Base-by-base conservation (phyloP, 1,140 invertebrate species). In the Dendrolimus kikuchii region DNA sequence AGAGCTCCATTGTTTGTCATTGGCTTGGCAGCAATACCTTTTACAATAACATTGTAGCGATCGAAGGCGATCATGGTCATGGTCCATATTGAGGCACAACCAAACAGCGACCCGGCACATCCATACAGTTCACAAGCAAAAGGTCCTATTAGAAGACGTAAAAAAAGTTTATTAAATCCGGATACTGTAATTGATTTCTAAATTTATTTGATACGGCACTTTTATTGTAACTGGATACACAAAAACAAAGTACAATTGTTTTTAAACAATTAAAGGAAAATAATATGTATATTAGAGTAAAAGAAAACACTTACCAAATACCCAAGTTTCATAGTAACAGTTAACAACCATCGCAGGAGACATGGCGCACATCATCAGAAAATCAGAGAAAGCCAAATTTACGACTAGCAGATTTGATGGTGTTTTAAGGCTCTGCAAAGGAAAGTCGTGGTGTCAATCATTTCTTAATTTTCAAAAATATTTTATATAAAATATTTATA, bases 41-140 rank as follows among this genome's bases (percentile, higher is more conserved):
- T 94, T 39, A 95, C 94, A 74, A 96, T 96, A 46, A 96, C 95
- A 70, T 95, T 94, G 88, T 96, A 96, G 66, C 95, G 90, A 77
- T 96, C 95, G 58, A 95, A 90, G 45, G 95, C 92, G 59, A 96
- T 95, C 89, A 93, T 90, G 2, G 92, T 93, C 93, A 96, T 94
- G 6, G 93, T 92, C 93, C 94, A 95, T 64, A 96, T 96, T 41
- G 95, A 96, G 58, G 89, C 90, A 76, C 93, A 93, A 48, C 95
- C 95, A 64, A 93, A 95, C 51, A 95, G 87, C 6, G 94, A 95
- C 39, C 95, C 95, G 53, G 91, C 87, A 71, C 94, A 90, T 40
- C 90, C 95, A 71, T 96, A 96, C 2, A 96, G 68, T 75, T 96
- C 92, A 77, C 95, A 97, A 79, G 94, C 93, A 51, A 95, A 85